Percentiles rank a stretch among this genome's conserved stretches.
Evolutionary conservation across 2,113 vertebrate genomes (phyloP).

Genomic region (Donacobius atricapilla): DNA sequence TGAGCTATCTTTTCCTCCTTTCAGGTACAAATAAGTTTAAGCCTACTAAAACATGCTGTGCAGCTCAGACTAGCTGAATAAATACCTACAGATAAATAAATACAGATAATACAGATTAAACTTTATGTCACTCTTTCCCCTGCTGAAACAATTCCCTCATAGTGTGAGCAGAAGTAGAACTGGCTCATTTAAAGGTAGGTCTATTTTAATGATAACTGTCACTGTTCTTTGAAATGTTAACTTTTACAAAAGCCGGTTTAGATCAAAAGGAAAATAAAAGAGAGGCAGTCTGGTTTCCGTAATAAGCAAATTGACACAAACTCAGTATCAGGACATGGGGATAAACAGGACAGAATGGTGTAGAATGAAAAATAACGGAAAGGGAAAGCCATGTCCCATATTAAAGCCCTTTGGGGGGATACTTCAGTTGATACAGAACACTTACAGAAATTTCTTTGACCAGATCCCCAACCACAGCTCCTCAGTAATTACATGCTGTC

Average conservation of each 20-base stretch:
- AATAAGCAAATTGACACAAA: background rate
- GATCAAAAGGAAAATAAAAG: background rate
- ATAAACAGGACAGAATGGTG: background rate
- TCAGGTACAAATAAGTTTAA: background rate
- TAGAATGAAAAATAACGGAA: background rate
- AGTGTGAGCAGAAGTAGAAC: background rate
- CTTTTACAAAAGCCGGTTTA: background rate
- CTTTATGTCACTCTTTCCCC: background rate
- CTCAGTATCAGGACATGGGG: fast-evolving
- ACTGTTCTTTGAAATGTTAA: background rate
- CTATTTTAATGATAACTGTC: background rate
- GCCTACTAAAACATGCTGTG: background rate
- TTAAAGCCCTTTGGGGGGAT: background rate
- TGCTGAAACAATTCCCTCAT: background rate
- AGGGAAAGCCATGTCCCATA: background rate
- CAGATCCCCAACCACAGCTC: background rate
- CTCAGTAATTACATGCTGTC: background rate
- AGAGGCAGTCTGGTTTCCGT: background rate
- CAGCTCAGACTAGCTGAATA: background rate
- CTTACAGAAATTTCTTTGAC: background rate
- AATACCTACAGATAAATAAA: no score
- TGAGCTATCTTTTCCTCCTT: background rate
- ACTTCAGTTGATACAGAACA: background rate
- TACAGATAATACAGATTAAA: background rate
- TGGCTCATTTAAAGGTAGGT: background rate